phyloP scores from a whole-genome alignment of 2,888 invertebrate species.

The Perdita meconis region DNA sequence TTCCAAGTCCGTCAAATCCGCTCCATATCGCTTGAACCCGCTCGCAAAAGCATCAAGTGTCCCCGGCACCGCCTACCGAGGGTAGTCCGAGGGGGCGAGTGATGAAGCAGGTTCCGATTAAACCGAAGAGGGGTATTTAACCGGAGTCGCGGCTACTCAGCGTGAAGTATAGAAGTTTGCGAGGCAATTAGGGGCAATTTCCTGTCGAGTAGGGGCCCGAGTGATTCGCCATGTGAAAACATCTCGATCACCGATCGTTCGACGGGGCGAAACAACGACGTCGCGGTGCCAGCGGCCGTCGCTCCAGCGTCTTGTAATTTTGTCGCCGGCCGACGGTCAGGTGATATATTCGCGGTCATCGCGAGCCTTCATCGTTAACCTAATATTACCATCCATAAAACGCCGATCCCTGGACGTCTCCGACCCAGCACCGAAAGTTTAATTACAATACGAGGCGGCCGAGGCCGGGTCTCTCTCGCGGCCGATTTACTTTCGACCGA shows the following conservation, averaged over 20 bases:
- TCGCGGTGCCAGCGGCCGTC: not conserved
- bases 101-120: conserved; percentile 42
- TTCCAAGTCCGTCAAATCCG: too few species aligned
- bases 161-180: conserved; percentile 60
- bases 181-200: conserved; percentile 57
- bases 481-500: conserved; percentile 33
- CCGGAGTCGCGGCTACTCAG: conserved; percentile 37
- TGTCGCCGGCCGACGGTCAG: conserved; percentile 21
- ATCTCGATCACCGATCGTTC: conserved; percentile 26
- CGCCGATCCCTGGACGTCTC: conserved; percentile 18
- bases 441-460: conserved; percentile 41
- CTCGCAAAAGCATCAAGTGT: not conserved
- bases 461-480: not conserved
- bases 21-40: too few species aligned
- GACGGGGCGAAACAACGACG: not conserved
- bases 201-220: conserved; percentile 46
- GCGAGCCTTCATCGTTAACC: conserved; percentile 41
- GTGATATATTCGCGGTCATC: conserved; percentile 15
- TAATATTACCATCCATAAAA: conserved; percentile 49
- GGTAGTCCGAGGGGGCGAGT: not conserved
- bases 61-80: not conserved
- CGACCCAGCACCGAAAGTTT: conserved; percentile 31
- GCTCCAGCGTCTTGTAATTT: conserved; percentile 23
- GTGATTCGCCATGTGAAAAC: conserved; percentile 39
- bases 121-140: conserved; percentile 45